Base-by-base conservation (phyloP, 2,113 vertebrate genomes). In the Barbus barbus region DNA sequence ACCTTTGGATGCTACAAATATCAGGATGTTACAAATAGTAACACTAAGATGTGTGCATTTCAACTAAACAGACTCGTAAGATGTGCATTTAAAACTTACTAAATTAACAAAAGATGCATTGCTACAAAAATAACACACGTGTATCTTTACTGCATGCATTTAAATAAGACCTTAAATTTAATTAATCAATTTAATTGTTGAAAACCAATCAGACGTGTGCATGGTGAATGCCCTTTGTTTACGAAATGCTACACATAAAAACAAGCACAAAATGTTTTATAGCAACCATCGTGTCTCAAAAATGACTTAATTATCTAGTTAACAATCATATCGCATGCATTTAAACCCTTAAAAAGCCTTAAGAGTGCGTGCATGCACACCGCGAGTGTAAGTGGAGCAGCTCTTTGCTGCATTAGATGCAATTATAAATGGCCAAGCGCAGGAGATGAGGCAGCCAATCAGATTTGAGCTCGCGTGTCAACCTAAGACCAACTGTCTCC, bases 401-500 rank as follows among this genome's bases (percentile, higher is more conserved):
- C 74, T 92, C 94, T 95, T 95, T 96, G 96, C 96, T 95, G 96
- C 97, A 97, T 97, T 97, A 97, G 95, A 96, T 95, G 96, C 95
- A 97, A 98, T 98, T 97, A 98, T 97, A 97, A 97, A 97, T 96
- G 96, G 96, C 96, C 97, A 95, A 94, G 96, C 97, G 96, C 96
- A 93, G 95, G 94, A 95, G 95, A 95, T 93, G 93, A 92, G 95
- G 95, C 79, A 98, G 96, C 97, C 97, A 99, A 98, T 98, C 97
- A 98, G 97, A 97, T 96, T 95, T 95, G 96, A 95, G 96, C 96
- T 97, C 95, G 97, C 96, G 96, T 97, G 97, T 98, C 97, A 97
- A 97, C 97, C 96, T 95, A 96, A 99, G 97, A 99, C 97, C 97
- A 98, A 97, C 97, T 97, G 97, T 98, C 97, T 99, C 96, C 95